Evolutionary conservation across 2,888 invertebrate species (phyloP).

Genomic region (Callinectes sapidus): DNA sequence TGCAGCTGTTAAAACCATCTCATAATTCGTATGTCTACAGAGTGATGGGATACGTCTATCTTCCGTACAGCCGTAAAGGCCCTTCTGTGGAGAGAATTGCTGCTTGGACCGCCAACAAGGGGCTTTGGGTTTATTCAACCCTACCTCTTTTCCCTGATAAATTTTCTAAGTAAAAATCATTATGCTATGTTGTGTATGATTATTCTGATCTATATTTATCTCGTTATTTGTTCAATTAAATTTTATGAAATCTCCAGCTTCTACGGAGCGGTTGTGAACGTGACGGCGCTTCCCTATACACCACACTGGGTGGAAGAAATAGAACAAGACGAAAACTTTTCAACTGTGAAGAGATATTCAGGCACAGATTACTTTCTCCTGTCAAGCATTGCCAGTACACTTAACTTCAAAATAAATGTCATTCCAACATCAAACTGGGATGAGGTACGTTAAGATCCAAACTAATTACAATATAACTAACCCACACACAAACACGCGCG

Average conservation of each 20-base stretch:
- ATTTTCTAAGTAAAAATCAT: background rate
- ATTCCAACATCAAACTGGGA: conserved; percentile 45
- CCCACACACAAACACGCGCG: too few species aligned
- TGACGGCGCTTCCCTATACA: conserved; percentile 51
- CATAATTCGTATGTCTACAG: background rate
- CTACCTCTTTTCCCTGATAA: background rate
- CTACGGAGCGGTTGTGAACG: conserved; percentile 41
- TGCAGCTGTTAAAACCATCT: background rate
- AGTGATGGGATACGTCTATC: background rate
- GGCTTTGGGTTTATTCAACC: background rate
- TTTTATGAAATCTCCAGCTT: background rate
- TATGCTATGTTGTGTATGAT: background rate
- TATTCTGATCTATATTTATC: background rate
- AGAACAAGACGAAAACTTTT: background rate
- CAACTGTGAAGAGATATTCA: background rate
- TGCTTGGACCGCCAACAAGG: background rate
- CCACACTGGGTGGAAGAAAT: conserved; percentile 48
- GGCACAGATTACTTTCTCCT: conserved; percentile 38
- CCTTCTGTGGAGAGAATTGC: background rate
- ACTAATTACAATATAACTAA: too few species aligned
- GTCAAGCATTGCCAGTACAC: conserved; percentile 9
- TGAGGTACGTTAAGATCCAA: conserved; percentile 44
- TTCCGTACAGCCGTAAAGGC: background rate
- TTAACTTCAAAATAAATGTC: conserved; percentile 49
- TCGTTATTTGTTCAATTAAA: background rate